These are phyloP conservation scores for Plebejus argus DNA, from an alignment of 2,888 invertebrate genomes.

Conservation along the genomic window DNA sequence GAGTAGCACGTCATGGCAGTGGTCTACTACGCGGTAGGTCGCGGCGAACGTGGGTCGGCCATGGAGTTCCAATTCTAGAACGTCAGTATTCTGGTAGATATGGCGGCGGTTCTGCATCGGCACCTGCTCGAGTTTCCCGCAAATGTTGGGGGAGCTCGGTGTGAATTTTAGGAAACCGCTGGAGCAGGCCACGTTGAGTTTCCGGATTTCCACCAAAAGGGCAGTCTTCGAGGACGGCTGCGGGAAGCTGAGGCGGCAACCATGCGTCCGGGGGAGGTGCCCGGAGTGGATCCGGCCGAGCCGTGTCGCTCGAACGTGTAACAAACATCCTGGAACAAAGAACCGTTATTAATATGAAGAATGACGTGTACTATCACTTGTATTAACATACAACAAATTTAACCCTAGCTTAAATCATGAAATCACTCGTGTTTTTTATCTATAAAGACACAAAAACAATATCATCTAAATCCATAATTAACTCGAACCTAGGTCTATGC, in stretches of 20 bases:
- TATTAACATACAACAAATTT: neutral
- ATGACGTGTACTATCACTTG: neutral
- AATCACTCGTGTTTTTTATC: too few relatives aligned
- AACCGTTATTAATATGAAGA: neutral
- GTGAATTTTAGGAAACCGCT: conserved; percentile 82
- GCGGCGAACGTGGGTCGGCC: conserved; percentile 85
- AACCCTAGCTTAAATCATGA: too few relatives aligned
- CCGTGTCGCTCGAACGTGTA: conserved; percentile 69
- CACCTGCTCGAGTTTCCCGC: conserved; percentile 87
- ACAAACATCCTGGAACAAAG: conserved; percentile 82
- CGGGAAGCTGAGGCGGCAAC: conserved; percentile 81
- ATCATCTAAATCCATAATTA: too few relatives aligned
- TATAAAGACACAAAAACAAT: too few relatives aligned
- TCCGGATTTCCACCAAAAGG: conserved; percentile 83
- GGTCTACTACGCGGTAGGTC: conserved; percentile 84
- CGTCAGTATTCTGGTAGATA: conserved; percentile 78
- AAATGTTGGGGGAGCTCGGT: conserved; percentile 75
- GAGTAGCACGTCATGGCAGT: conserved; percentile 86
- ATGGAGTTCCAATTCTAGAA: conserved; percentile 79
- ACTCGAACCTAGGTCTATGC: too few relatives aligned
- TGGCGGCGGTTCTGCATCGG: conserved; percentile 77
- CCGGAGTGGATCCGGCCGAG: conserved; percentile 76
- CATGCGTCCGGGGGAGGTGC: conserved; percentile 73
- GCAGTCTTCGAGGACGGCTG: conserved; percentile 71
- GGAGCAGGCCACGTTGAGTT: conserved; percentile 86